Percentiles rank a stretch among this genome's conserved stretches.
phyloP scores from a whole-genome alignment of 2,888 invertebrate species.

The Gastrophysa polygoni region DNA sequence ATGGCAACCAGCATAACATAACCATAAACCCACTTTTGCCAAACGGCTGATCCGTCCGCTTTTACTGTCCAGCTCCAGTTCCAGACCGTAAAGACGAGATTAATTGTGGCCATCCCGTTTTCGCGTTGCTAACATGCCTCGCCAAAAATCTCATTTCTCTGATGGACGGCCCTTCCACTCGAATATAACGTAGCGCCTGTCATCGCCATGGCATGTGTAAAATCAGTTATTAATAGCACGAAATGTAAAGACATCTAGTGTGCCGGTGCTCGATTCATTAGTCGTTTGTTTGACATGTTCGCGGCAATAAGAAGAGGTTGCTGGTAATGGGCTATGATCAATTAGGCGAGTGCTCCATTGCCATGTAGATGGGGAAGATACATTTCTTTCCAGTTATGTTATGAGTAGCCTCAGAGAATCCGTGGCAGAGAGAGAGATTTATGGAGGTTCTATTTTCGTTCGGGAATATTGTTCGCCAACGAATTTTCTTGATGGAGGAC shows the following conservation, averaged over 20 bases:
- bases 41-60: conserved; percentile 32
- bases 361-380: neutral
- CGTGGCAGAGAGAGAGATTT: neutral
- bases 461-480: neutral
- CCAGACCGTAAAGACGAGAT: conserved; percentile 23
- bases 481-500: neutral
- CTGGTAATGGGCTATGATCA: conserved; percentile 28
- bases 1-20: conserved; percentile 33
- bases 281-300: conserved; percentile 30
- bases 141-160: conserved; percentile 27
- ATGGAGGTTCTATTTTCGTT: neutral
- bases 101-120: conserved; percentile 21
- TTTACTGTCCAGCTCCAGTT: conserved; percentile 27
- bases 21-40: conserved; percentile 34
- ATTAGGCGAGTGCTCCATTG: conserved; percentile 16
- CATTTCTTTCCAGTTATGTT: neutral
- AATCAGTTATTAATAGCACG: conserved; percentile 37
- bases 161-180: conserved; percentile 21
- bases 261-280: conserved; percentile 30
- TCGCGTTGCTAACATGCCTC: conserved; percentile 4
- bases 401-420: too few relatives aligned
- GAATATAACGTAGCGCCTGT: conserved; percentile 30
- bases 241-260: conserved; percentile 24
- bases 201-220: conserved; percentile 29
- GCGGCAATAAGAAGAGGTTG: conserved; percentile 17